Base-by-base conservation (phyloP, 2,888 invertebrate species). In the Orchesella flavescens region DNA sequence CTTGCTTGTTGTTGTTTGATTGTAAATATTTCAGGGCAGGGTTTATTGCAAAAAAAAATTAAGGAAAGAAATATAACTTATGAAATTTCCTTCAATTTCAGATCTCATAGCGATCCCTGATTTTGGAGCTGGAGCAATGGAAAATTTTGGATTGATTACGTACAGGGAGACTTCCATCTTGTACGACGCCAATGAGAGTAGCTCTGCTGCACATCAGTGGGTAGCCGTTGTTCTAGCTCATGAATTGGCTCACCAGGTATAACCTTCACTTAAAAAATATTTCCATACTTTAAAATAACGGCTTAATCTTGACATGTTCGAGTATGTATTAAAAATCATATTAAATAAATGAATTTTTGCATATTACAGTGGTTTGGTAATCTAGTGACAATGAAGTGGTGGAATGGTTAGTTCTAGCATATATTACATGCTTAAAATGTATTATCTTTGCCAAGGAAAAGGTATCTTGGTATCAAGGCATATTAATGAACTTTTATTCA, bases 341-440 rank as follows among this genome's bases (percentile, higher is more conserved):
- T n/a, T 21, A 3, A 59, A 10, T 17, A 17, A 59, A 23, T 43
- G 57, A 17, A 19, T 75, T 59, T 21, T 77, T n/a, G 24, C 23
- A 61, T 46, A 9, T 65, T 34, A 46, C 79, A 92, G 91, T 96
- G 96, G 96, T 95, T 96, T 90, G 96, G 96, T 61, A 97, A 97
- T 88, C 92, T 98, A 19, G 97, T 97, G 0, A 97, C 97, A 0
- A 97, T 97, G 91, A 94, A 95, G 88, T 97, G 96, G 96, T 97
- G 96, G 96, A 95, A 74, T 57, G 74, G 34, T 34, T 4, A 34
- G 34, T 34, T 2, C 34, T 34, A 34, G 34, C 34, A n/a, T n/a
- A n/a, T n/a, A n/a, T n/a, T n/a, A n/a, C n/a, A n/a, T n/a, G n/a
- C n/a, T n/a, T n/a, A n/a, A n/a, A n/a, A n/a, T n/a, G n/a, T n/a